Evolutionary conservation across 2,888 invertebrate genomes (phyloP).

Genomic region (Papilio protenor): DNA sequence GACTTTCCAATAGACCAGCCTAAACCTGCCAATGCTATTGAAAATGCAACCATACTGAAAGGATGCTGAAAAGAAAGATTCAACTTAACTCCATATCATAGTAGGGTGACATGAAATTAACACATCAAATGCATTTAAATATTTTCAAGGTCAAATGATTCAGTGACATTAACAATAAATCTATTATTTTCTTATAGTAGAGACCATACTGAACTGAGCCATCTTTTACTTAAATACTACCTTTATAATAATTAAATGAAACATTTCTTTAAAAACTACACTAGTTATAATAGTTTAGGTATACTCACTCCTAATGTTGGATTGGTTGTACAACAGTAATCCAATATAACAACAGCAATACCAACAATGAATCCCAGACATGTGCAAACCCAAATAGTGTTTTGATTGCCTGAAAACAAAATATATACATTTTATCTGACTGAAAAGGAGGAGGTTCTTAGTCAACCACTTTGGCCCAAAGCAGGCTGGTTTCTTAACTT

Average conservation of each 20-base stretch:
- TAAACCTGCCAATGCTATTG: slow-evolving; percentile 86
- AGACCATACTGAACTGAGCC: neutral
- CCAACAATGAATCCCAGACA: slow-evolving; percentile 89
- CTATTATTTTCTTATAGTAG: neutral
- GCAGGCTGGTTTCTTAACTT: neutral
- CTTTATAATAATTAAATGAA: neutral
- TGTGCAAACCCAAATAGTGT: slow-evolving; percentile 90
- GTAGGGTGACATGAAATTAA: neutral
- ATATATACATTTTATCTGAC: neutral
- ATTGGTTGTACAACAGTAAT: slow-evolving; percentile 86
- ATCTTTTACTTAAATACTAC: too few species aligned
- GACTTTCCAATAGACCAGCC: slow-evolving; percentile 88
- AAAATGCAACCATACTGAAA: slow-evolving; percentile 87
- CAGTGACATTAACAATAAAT: neutral
- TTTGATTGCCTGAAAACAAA: slow-evolving; percentile 85
- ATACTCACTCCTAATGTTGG: slow-evolving; percentile 86
- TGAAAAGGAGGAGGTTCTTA: too few species aligned
- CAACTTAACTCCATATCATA: neutral
- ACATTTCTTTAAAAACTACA: neutral
- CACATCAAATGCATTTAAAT: neutral
- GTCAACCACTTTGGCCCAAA: too few species aligned
- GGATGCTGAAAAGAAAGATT: slow-evolving; percentile 86
- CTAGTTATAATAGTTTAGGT: neutral
- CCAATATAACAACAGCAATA: slow-evolving; percentile 87
- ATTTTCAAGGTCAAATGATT: neutral